Conservation (phyloP, 2,888 invertebrate species). For the Coleophora deauratella region DNA sequence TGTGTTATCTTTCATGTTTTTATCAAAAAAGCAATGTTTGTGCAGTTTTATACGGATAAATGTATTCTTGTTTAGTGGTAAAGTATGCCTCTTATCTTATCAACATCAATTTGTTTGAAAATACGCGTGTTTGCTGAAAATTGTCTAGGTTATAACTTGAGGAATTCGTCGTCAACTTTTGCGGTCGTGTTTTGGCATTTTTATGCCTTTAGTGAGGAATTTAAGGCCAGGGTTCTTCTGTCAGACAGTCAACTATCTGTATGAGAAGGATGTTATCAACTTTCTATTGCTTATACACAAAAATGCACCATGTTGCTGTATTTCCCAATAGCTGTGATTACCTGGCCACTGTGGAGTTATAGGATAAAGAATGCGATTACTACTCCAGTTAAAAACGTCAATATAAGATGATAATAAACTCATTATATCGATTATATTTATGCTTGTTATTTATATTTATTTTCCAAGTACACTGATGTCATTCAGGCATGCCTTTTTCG, state of each 20-base stretch:
- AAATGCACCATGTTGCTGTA: too few relatives aligned
- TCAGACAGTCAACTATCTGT: too few relatives aligned
- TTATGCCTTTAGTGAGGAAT: slow-evolving; percentile 22
- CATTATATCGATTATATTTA: too few relatives aligned
- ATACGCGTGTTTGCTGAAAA: slow-evolving; percentile 30
- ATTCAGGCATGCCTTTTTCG: too few relatives aligned
- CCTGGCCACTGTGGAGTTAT: neutral
- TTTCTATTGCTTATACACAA: too few relatives aligned
- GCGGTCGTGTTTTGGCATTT: slow-evolving; percentile 55
- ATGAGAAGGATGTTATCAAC: too few relatives aligned
- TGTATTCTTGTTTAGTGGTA: slow-evolving; percentile 60
- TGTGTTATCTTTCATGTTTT: slow-evolving; percentile 70
- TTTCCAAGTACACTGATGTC: too few relatives aligned
- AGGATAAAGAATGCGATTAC: neutral
- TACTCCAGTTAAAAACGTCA: too few relatives aligned
- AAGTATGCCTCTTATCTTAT: slow-evolving; percentile 55
- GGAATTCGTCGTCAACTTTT: slow-evolving; percentile 25
- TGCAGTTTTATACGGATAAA: slow-evolving; percentile 52
- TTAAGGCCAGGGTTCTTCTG: too few relatives aligned
- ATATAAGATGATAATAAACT: too few relatives aligned
- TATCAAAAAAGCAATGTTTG: slow-evolving; percentile 69
- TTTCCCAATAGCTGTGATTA: too few relatives aligned
- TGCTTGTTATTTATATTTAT: too few relatives aligned
- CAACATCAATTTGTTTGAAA: slow-evolving; percentile 38
- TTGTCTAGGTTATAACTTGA: slow-evolving; percentile 54